These are phyloP conservation scores for Rana temporaria DNA, from an alignment of 2,113 vertebrate species.

Conservation along the genomic window DNA sequence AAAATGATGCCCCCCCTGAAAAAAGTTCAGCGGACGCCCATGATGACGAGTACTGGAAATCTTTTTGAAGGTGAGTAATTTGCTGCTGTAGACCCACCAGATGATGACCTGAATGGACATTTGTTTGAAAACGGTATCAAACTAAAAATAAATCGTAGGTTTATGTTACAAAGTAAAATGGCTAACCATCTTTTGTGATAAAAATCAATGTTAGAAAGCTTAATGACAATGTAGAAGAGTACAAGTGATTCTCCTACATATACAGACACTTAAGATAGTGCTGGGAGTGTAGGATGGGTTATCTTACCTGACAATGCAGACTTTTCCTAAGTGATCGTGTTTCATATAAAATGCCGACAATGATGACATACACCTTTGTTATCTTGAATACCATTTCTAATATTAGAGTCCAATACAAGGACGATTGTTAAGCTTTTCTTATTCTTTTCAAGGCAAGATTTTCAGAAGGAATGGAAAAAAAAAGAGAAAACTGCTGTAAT, in stretches of 20 bases:
- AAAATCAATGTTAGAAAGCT: too few species aligned
- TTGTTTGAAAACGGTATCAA: too few species aligned
- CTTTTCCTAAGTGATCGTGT: conserved; percentile 14
- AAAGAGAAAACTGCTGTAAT: conserved; percentile 18
- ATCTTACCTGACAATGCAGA: not conserved
- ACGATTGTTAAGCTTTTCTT: not conserved
- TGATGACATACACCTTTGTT: conserved; percentile 11
- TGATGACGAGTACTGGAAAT: too few species aligned
- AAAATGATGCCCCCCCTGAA: too few species aligned
- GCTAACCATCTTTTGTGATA: too few species aligned
- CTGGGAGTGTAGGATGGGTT: not conserved
- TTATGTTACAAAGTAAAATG: too few species aligned
- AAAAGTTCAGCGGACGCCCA: too few species aligned
- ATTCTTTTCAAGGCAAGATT: not conserved
- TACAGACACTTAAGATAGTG: not conserved
- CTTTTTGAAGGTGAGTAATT: too few species aligned
- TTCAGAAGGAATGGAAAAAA: conserved; percentile 6
- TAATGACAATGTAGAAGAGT: not conserved
- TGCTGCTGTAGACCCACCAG: too few species aligned
- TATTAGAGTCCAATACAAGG: conserved; percentile 1
- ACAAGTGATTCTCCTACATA: not conserved
- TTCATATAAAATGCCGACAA: conserved; percentile 21
- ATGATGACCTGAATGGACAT: too few species aligned
- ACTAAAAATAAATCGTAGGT: too few species aligned
- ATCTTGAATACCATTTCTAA: conserved; percentile 10